Conservation (phyloP, 2,888 invertebrate species). For the Heliconius charithonia region DNA sequence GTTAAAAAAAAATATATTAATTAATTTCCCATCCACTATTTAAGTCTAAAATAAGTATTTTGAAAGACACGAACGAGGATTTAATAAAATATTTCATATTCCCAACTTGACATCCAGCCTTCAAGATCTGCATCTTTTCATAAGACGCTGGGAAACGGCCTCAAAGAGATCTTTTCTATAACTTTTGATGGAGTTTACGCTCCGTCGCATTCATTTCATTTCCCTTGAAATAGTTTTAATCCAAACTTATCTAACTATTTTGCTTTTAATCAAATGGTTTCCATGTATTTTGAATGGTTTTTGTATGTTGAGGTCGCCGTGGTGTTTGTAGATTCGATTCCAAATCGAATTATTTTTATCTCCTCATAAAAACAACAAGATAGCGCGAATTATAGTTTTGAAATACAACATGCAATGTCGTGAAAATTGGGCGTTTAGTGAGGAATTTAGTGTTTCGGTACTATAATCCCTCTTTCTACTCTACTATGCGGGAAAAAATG, state of each 20-base stretch:
- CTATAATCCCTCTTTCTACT: background rate
- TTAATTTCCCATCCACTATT: background rate
- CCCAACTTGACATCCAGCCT: slow-evolving; percentile 14
- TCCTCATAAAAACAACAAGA: too few relatives aligned
- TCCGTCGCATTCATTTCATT: slow-evolving; percentile 45
- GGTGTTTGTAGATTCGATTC: background rate
- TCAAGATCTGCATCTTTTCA: slow-evolving; percentile 26
- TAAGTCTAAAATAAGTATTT: background rate
- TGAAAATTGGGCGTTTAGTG: background rate
- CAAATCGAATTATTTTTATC: background rate
- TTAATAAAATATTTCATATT: slow-evolving; percentile 12
- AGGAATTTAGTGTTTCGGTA: background rate
- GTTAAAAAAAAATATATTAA: background rate
- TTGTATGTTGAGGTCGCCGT: background rate
- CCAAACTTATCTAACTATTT: slow-evolving; percentile 32
- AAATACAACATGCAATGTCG: background rate
- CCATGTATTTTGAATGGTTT: slow-evolving; percentile 18
- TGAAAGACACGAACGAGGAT: background rate
- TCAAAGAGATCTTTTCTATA: slow-evolving; percentile 45
- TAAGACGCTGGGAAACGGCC: slow-evolving; percentile 31
- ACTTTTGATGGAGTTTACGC: slow-evolving; percentile 48
- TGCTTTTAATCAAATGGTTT: slow-evolving; percentile 39
- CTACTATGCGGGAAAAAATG: background rate
- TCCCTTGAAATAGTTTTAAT: slow-evolving; percentile 45
- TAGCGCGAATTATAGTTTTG: too few relatives aligned